Evolutionary conservation across 2,888 invertebrate species (phyloP).

Genomic region (Rotaria macrura): DNA sequence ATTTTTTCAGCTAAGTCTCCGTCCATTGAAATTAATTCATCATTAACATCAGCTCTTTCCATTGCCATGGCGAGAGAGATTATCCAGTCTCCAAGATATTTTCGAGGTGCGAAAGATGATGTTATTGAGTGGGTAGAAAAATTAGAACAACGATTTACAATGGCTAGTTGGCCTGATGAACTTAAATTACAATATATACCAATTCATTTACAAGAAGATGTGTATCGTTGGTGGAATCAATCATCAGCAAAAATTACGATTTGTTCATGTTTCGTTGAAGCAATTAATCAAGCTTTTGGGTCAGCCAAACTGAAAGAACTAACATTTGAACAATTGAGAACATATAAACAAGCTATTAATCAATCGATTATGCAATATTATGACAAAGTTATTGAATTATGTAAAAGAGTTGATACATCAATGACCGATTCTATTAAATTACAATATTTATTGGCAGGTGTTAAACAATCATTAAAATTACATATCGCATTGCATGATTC

Average conservation of each 20-base stretch:
- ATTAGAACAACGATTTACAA: neutral
- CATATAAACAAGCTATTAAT: neutral
- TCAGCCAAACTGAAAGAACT: neutral
- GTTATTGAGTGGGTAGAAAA: neutral
- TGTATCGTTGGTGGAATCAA: neutral
- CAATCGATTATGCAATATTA: neutral
- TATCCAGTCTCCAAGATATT: neutral
- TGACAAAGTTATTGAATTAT: neutral
- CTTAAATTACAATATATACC: neutral
- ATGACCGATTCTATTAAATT: neutral
- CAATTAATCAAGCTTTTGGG: neutral
- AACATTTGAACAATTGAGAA: neutral
- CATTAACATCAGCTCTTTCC: no score
- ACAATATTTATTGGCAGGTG: neutral
- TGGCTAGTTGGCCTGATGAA: neutral
- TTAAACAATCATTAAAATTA: neutral
- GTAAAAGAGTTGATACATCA: neutral
- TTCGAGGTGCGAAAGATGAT: neutral
- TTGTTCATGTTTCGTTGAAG: neutral
- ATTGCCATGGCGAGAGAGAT: no score
- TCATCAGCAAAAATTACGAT: neutral
- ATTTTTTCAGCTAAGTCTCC: no score
- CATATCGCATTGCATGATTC: no score
- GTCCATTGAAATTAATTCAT: no score
- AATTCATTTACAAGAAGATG: neutral